These are phyloP conservation scores for Erannis defoliaria DNA, from an alignment of 2,888 invertebrate species.

Conservation along the genomic window DNA sequence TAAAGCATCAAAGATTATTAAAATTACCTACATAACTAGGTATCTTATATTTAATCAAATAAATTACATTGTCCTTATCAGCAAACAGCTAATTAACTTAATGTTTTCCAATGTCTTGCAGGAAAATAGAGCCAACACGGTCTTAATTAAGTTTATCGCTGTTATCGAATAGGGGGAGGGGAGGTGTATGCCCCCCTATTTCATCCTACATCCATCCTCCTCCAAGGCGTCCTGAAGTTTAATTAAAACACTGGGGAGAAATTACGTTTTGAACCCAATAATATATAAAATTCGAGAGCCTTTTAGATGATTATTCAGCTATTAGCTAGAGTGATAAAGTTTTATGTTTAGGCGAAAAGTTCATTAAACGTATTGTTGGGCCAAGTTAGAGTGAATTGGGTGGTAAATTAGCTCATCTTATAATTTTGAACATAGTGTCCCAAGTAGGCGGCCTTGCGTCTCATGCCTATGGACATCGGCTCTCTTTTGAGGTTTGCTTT, in stretches of 20 bases:
- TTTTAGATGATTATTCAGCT: constrained; percentile 34
- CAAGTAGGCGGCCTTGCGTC: too few species aligned
- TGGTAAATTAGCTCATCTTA: background rate
- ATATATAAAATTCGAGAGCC: constrained; percentile 42
- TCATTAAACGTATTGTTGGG: constrained; percentile 9
- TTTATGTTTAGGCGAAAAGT: constrained; percentile 30
- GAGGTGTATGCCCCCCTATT: constrained; percentile 10
- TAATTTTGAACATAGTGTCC: background rate
- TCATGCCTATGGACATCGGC: too few species aligned
- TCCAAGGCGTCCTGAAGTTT: constrained; percentile 45
- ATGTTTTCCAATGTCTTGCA: constrained; percentile 26
- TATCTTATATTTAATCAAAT: constrained; percentile 14
- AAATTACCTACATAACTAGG: background rate
- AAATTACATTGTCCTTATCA: constrained; percentile 19
- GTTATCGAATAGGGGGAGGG: constrained; percentile 31
- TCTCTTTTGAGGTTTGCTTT: too few species aligned
- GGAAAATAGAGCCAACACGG: constrained; percentile 26
- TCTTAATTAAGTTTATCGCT: constrained; percentile 29
- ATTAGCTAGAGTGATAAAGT: constrained; percentile 36
- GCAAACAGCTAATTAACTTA: constrained; percentile 23
- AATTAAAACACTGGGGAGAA: constrained; percentile 55
- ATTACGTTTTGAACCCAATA: constrained; percentile 55
- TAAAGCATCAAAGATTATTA: background rate
- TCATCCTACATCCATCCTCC: constrained; percentile 15
- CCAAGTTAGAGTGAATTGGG: constrained; percentile 7